phyloP scores from a whole-genome alignment of 2,888 invertebrate species.

The Xanthostigma xanthostigma region DNA sequence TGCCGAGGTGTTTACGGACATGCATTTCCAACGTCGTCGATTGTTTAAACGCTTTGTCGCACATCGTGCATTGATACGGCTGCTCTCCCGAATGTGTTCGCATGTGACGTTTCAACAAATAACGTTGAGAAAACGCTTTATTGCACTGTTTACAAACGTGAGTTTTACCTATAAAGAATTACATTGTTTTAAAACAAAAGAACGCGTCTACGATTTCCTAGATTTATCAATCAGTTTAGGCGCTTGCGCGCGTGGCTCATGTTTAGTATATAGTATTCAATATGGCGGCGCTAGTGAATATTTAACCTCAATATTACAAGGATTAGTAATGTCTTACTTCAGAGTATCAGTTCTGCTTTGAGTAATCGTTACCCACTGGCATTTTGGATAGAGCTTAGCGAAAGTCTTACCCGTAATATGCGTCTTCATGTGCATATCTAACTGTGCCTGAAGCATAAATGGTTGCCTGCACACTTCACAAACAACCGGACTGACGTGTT shows the following conservation, averaged over 20 bases:
- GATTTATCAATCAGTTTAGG: no score
- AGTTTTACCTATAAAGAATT: neutral
- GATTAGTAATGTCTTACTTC: no score
- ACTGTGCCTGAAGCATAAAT: neutral
- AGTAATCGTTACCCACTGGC: no score
- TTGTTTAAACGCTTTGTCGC: conserved; percentile 3
- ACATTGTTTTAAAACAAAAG: no score
- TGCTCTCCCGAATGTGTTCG: conserved; percentile 1
- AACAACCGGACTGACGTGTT: neutral
- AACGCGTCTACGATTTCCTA: no score
- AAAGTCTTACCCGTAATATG: neutral
- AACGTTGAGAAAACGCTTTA: conserved; percentile 1
- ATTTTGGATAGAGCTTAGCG: no score
- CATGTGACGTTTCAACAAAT: neutral
- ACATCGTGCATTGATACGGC: neutral
- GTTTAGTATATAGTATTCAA: no score
- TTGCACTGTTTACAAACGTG: neutral
- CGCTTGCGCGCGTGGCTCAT: no score
- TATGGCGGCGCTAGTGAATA: no score
- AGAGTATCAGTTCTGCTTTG: no score
- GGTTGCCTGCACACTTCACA: neutral
- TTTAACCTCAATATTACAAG: no score
- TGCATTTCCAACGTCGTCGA: neutral
- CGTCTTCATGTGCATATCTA: neutral
- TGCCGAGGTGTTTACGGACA: neutral